Base-by-base conservation (phyloP, 2,888 invertebrate species). In the Andrena hattorfiana region DNA sequence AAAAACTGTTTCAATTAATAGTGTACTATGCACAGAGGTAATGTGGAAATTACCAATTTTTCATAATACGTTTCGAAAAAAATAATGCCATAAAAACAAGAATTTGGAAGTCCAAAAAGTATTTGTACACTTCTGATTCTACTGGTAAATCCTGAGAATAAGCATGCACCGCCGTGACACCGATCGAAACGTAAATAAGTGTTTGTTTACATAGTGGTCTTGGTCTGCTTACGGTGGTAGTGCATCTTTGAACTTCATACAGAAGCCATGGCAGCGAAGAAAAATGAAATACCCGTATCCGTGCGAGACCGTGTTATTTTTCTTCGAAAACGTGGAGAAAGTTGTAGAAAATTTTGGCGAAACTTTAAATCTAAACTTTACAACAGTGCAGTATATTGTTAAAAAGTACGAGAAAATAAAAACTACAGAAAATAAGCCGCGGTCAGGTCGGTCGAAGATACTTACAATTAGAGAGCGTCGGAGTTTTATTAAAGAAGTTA, bases 151-250 rank as follows among this genome's bases (percentile, higher is more conserved):
- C 35, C 35, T 35, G 10, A 26, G 16, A 56, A 28, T 26, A 56
- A 8, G 13, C 56, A 56, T 13, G 28, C 26, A 56, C 20, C 56
- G 56, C 28, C 28, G 56, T 10, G 13, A 28, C 56, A 56, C 54
- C 20, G 54, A 54, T 23, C 54, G 35, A 62, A 62, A 32, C 20
- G 62, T 63, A 63, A 42, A 63, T 23, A 63, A 13, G 5, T 63
- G 23, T 23, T 35, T 63, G 23, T 63, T 63, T 42, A 63, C 35
- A 42, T 13, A 42, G 1, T 42, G 13, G 23, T 23, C 20, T 63
- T 23, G 23, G 23, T 20, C 23, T 63, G 23, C 42, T 23, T 20
- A 4, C 5, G 23, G 8, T 4, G 6, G 2, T 13, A 42, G 63
- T 42, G 2, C 23, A 5, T 42, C 13, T 23, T 23, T 16, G 35